These are phyloP conservation scores for Labia minor DNA, from an alignment of 2,888 invertebrate species.

Conservation along the genomic window DNA sequence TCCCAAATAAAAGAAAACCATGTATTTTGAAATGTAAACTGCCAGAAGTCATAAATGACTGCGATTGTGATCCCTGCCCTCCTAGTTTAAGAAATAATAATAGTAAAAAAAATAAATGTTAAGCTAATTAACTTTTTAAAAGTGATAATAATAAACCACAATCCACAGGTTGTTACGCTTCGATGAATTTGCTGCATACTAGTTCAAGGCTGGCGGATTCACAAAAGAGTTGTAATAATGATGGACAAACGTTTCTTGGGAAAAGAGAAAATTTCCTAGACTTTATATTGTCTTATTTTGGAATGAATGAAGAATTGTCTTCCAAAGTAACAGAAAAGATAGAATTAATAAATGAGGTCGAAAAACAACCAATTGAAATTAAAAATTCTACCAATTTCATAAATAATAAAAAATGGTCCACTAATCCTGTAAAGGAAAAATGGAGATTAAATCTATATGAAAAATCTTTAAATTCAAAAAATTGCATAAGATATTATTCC, in stretches of 20 bases:
- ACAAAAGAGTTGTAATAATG: not conserved
- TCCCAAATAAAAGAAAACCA: not conserved
- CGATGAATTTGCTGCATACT: not conserved
- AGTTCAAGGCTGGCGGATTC: not conserved
- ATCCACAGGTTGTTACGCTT: not conserved
- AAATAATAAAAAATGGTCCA: constrained; percentile 5
- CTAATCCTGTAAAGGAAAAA: not conserved
- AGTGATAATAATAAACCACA: not conserved
- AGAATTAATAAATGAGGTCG: not conserved
- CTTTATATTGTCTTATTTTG: not conserved
- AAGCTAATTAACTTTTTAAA: not conserved
- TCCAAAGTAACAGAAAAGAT: not conserved
- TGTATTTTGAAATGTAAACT: not conserved
- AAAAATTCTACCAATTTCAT: not conserved
- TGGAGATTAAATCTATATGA: too few relatives aligned
- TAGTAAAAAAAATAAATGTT: not conserved
- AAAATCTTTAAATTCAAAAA: too few relatives aligned
- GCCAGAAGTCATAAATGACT: not conserved
- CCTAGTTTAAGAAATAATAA: not conserved
- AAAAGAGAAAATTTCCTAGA: not conserved
- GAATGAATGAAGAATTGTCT: not conserved
- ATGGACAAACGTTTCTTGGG: not conserved
- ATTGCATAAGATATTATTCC: too few relatives aligned
- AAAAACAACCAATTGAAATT: not conserved
- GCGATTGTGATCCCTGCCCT: not conserved